Evolutionary conservation across 2,797 vertebrate species (phyloP).

Genomic region (Pachyuromys duprasi): DNA sequence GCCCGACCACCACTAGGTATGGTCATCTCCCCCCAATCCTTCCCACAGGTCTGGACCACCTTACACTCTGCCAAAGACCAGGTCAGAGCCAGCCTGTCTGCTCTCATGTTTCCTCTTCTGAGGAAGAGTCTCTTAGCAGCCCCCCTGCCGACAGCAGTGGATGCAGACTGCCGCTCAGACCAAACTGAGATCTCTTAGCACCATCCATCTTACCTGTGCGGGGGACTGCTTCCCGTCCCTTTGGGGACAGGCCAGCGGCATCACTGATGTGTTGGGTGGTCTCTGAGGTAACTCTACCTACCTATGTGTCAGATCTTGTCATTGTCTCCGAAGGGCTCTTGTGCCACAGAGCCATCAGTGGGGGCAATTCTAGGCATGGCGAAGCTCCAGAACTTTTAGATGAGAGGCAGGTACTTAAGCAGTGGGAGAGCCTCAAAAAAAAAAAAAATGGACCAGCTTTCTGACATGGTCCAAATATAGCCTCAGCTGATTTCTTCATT

Average conservation of each 20-base stretch:
- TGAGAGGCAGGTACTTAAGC: background rate
- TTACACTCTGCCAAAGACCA: slow-evolving; percentile 94
- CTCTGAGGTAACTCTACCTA: background rate
- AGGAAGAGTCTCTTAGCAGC: background rate
- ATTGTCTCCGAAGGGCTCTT: background rate
- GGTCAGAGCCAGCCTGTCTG: slow-evolving; percentile 93
- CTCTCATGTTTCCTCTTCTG: slow-evolving; percentile 91
- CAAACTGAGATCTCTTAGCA: slow-evolving; percentile 93
- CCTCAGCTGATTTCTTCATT: background rate
- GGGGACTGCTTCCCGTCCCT: slow-evolving; percentile 91
- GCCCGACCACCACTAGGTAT: slow-evolving; percentile 94
- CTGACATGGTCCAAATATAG: background rate
- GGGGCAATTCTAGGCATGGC: background rate
- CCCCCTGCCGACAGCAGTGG: background rate
- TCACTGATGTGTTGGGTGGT: background rate
- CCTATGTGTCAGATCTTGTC: background rate
- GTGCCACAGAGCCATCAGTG: background rate
- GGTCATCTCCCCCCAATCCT: slow-evolving; percentile 94
- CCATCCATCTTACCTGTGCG: slow-evolving; percentile 93
- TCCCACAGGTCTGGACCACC: slow-evolving; percentile 92
- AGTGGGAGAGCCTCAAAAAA: background rate
- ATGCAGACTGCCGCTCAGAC: accelerated
- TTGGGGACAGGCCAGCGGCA: background rate
- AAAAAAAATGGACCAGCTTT: background rate
- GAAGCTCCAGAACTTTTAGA: background rate